These are phyloP conservation scores for Lampropteryx suffumata DNA, from an alignment of 2,888 invertebrate species.

Conservation along the genomic window DNA sequence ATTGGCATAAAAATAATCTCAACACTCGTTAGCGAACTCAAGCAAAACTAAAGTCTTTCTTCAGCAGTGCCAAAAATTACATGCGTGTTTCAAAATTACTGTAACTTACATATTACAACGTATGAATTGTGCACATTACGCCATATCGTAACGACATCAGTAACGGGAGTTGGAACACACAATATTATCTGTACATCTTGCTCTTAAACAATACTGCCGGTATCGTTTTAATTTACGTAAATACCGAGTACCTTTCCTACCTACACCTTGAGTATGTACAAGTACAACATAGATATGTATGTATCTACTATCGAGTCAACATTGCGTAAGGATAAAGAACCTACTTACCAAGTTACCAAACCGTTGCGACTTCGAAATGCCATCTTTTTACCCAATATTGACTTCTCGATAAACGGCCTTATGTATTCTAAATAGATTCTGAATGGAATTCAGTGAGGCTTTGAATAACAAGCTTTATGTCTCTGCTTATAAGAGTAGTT, in stretches of 20 bases:
- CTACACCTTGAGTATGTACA: neutral
- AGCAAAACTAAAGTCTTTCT: too few species aligned
- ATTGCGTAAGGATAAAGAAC: slow-evolving; percentile 17
- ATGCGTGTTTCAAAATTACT: too few species aligned
- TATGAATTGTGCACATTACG: slow-evolving; percentile 8
- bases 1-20: too few species aligned
- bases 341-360: slow-evolving; percentile 11
- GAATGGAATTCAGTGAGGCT: too few species aligned
- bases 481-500: too few species aligned
- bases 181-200: slow-evolving; percentile 20
- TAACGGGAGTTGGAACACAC: slow-evolving; percentile 15
- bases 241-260: neutral
- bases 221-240: slow-evolving; percentile 13
- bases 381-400: slow-evolving; percentile 10
- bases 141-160: slow-evolving; percentile 19
- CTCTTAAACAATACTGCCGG: slow-evolving; percentile 16
- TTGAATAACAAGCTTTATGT: too few species aligned
- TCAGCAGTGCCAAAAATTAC: too few species aligned
- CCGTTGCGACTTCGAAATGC: slow-evolving; percentile 9
- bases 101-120: slow-evolving; percentile 8
- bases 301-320: neutral
- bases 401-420: too few species aligned
- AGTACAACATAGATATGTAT: neutral
- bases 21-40: too few species aligned
- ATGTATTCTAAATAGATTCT: too few species aligned